Base-by-base conservation (phyloP, 2,113 vertebrate species). In the Sinocyclocheilus anshuiensis region DNA sequence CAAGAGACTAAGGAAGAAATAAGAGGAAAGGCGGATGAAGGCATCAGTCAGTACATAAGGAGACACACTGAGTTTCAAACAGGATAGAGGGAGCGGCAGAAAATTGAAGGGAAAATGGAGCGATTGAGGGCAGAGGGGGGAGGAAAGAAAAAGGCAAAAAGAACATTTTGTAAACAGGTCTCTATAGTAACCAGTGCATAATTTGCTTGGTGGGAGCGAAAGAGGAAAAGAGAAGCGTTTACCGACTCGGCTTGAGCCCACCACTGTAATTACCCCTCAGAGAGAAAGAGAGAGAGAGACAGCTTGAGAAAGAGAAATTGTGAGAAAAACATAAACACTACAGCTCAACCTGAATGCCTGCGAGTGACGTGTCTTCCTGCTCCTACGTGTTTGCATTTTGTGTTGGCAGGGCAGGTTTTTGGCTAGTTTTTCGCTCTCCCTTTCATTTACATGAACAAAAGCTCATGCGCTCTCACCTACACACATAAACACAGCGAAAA, bases 231-330 rank as follows among this genome's bases (percentile, higher is more conserved):
- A 59, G 91, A 95, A 93, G 92, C 93, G 94, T 95, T 95, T 95
- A 94, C 94, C 91, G 90, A 92, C 94, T 89, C 94, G 90, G 95
- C 92, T 94, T 95, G 95, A 95, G 92, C 94, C 93, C 93, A 93
- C 93, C 90, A 92, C 93, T 94, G 93, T 95, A 95, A 95, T 95
- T 95, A 95, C 81, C 87, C 91, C 91, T 89, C 90, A 81, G 48
- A 91, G 89, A 89, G 87, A 90, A 87, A 65, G 55, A 50, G 84
- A 90, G 33, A 74, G 71, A 81, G 74, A 72, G 63, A 53, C 15
- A 57, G 48, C 65, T 55, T 45, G 36, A 79, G 50, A 55, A 12
- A 85, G 20, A 61, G 12, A 57, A 69, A 84, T 16, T 69, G 18
- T 48, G 84, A 22, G 79, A 86, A 83, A 86, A 63, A 39, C 15